Conservation (phyloP, 1,140 invertebrate genomes). For the Scaptomyza pallida region DNA sequence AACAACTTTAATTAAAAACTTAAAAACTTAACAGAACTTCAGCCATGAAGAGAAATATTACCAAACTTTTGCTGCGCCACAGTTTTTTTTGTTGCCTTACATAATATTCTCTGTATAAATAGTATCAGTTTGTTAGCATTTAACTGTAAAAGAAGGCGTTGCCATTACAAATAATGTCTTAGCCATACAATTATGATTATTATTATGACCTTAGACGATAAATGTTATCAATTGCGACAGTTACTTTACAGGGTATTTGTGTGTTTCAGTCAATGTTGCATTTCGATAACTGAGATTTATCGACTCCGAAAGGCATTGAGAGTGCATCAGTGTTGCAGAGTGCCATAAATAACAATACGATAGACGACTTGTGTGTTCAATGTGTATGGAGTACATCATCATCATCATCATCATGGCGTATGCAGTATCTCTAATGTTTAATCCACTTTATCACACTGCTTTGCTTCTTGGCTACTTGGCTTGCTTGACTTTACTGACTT, state of each 20-base stretch:
- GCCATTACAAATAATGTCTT: no score
- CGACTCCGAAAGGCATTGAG: conserved; percentile 21
- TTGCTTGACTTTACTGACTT: neutral
- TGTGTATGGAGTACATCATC: neutral
- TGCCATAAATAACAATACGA: conserved; percentile 4
- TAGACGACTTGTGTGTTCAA: conserved; percentile 24
- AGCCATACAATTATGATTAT: no score
- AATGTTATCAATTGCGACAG: no score
- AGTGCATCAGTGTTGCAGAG: conserved; percentile 24
- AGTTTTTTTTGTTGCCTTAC: no score
- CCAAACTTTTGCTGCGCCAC: neutral
- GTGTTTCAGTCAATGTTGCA: no score
- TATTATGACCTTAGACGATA: no score
- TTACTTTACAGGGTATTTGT: no score
- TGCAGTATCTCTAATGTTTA: conserved; percentile 11
- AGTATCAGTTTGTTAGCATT: no score
- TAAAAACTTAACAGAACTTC: conserved; percentile 12
- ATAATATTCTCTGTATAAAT: no score
- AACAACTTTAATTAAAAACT: conserved; percentile 23
- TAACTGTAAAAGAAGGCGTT: no score
- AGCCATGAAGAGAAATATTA: neutral
- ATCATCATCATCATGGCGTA: neutral
- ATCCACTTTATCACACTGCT: conserved; percentile 39
- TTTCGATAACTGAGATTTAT: conserved; percentile 39
- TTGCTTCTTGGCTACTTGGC: neutral